Base-by-base conservation (phyloP, 2,113 vertebrate genomes). In the Corvus moneduloides region DNA sequence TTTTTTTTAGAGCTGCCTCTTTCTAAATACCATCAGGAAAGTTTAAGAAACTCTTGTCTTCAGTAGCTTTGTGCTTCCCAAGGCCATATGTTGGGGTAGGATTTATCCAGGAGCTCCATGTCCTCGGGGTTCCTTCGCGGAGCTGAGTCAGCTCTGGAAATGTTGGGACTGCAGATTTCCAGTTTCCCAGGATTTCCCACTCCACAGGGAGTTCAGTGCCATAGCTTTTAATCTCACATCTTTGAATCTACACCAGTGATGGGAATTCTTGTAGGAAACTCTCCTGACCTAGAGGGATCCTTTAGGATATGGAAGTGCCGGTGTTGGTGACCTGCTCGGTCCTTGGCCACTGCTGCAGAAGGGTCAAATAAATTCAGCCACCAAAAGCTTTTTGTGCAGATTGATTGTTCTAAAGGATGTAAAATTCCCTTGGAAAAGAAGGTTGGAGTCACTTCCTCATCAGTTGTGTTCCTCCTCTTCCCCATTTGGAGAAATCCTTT, bases 81-180 rank as follows among this genome's bases (percentile, higher is more conserved):
- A 49, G 39, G 15, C 41, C 39, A 22, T 64, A 0, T 8, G 16
- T 11, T n/a, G 33, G 13, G 6, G 18, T 17, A 6, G 63, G 32
- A 56, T 39, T 16, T 67, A 15, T 26, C 12, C 7, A 16, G 49
- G 16, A 54, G 30, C 11, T 86, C 23, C 23, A 0, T 10, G 24
- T 23, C 14, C 48, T 41, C 18, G 5, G 0, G 7, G 11, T 7
- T 9, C 7, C 0, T 30, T 11, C 4, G 3, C 23, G 74, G 51
- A 87, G 27, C 55, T 67, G 51, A 80, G 33, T 68, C 56, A 63
- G 48, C 48, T 39, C 16, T 44, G 58, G 43, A 59, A 91, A 6
- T 41, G 13, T 9, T 26, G 2, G 2, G 10, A 15, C 7, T 44
- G n/a, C 54, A 49, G 27, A 10, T 0, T 12, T 16, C 18, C 30